Evolutionary conservation across 2,888 invertebrate genomes (phyloP).

Genomic region (Cryptocephalus primarius): DNA sequence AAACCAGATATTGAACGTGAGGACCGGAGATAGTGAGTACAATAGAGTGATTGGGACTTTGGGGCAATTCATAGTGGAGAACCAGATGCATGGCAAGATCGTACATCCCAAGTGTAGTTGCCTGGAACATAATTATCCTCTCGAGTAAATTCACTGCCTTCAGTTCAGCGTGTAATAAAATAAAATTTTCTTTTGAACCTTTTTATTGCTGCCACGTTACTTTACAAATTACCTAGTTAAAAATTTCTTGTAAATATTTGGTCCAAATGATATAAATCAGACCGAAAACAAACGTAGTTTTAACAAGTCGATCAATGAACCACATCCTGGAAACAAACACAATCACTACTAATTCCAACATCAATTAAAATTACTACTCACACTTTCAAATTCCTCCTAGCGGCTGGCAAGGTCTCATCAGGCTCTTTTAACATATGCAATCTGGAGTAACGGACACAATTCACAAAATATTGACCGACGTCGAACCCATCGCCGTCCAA

Average conservation of each 20-base stretch:
- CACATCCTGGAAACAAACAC: too few relatives aligned
- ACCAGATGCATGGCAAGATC: conserved; percentile 19
- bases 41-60: conserved; percentile 16
- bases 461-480: conserved; percentile 39
- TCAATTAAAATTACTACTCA: neutral
- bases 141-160: too few relatives aligned
- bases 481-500: neutral
- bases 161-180: too few relatives aligned
- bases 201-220: too few relatives aligned
- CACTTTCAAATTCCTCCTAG: conserved; percentile 46
- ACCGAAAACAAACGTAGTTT: too few relatives aligned
- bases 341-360: too few relatives aligned
- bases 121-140: conserved; percentile 4
- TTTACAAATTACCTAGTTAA: too few relatives aligned
- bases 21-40: conserved; percentile 19
- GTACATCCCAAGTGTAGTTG: conserved; percentile 11
- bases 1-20: conserved; percentile 18
- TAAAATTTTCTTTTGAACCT: too few relatives aligned
- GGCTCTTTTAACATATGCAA: conserved; percentile 69
- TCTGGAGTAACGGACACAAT: conserved; percentile 29
- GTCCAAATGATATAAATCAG: too few relatives aligned
- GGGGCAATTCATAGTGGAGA: conserved; percentile 17
- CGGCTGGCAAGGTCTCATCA: conserved; percentile 67
- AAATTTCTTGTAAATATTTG: too few relatives aligned
- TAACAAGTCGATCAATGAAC: too few relatives aligned